These are phyloP conservation scores for Apogon talboti DNA, from an alignment of 2,797 vertebrate species.

Conservation along the genomic window DNA sequence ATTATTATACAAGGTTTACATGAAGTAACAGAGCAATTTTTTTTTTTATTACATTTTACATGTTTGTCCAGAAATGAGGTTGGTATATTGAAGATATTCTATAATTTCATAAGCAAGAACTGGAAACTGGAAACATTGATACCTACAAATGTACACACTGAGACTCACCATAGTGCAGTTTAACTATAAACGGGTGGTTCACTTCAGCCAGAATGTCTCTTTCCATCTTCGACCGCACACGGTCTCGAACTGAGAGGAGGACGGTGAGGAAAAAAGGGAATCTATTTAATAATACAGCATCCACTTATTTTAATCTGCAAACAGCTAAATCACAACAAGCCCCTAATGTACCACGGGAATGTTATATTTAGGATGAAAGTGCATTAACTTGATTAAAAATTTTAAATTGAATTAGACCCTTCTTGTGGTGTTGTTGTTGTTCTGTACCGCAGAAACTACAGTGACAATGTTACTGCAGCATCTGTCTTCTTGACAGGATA, in stretches of 20 bases:
- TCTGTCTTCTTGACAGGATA: constrained; percentile 57
- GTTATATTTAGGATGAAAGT: constrained; percentile 11
- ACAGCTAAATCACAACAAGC: constrained; percentile 2
- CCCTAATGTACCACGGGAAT: neutral
- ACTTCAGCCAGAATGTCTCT: constrained; percentile 97
- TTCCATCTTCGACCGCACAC: constrained; percentile 96
- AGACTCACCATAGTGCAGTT: constrained; percentile 93
- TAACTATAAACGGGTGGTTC: constrained; percentile 97
- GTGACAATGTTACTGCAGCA: constrained; percentile 33
- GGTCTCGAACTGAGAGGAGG: constrained; percentile 88
- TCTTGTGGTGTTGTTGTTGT: neutral
- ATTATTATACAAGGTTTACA: no score
- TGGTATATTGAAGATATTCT: neutral
- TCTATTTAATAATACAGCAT: constrained; percentile 11
- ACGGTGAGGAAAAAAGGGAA: neutral
- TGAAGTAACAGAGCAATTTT: no score
- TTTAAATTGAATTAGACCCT: constrained; percentile 15
- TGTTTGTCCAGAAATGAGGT: neutral
- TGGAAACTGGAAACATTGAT: no score
- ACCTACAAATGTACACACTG: neutral
- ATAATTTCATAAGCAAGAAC: neutral
- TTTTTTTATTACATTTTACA: no score
- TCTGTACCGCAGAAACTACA: constrained; percentile 12
- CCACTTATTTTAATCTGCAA: constrained; percentile 4
- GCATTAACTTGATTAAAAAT: constrained; percentile 35